A percentile compares a stretch with the other conserved stretches of the same genome.
Evolutionary conservation across 1,140 invertebrate genomes (phyloP).

Genomic region (Drosophila orosa): DNA sequence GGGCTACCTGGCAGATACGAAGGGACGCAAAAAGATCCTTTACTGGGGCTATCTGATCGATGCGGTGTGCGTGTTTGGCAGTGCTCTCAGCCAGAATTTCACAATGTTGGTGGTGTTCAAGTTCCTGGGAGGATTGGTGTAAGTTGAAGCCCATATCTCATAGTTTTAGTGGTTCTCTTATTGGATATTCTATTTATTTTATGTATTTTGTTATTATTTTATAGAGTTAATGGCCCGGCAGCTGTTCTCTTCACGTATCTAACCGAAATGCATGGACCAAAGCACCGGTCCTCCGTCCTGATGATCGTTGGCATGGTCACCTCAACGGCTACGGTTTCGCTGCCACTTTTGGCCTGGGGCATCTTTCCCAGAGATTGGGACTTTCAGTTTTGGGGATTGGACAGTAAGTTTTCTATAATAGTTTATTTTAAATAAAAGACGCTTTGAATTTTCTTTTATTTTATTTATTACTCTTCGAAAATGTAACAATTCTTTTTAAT

Average conservation of each 20-base stretch:
- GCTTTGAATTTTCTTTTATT: not conserved
- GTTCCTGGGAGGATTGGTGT: slow-evolving; percentile 92
- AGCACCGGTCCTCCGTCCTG: slow-evolving; percentile 87
- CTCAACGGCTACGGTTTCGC: slow-evolving; percentile 85
- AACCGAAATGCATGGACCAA: slow-evolving; percentile 88
- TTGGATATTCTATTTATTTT: too few species aligned
- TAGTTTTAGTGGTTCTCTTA: too few species aligned
- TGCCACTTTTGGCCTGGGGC: slow-evolving; percentile 86
- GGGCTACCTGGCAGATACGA: slow-evolving; percentile 92
- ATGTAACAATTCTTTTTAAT: not conserved
- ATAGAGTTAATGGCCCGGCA: slow-evolving; percentile 89
- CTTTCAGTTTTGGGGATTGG: slow-evolving; percentile 85
- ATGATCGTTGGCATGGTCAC: slow-evolving; percentile 87
- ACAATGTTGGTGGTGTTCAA: slow-evolving; percentile 89
- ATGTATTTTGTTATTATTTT: slow-evolving; percentile 47
- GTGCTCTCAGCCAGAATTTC: slow-evolving; percentile 89
- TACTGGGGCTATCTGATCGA: slow-evolving; percentile 89
- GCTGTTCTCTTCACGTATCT: slow-evolving; percentile 89
- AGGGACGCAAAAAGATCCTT: slow-evolving; percentile 89
- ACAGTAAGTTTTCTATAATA: slow-evolving; percentile 85
- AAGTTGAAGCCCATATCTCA: slow-evolving; percentile 83
- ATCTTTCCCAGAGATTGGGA: slow-evolving; percentile 84
- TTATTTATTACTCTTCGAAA: not conserved
- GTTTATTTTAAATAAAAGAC: not conserved
- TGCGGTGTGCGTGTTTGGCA: slow-evolving; percentile 88